Percentiles rank a stretch among this genome's conserved stretches.
phyloP scores from a whole-genome alignment of 2,888 invertebrate genomes.

The Mesoligia furuncula region DNA sequence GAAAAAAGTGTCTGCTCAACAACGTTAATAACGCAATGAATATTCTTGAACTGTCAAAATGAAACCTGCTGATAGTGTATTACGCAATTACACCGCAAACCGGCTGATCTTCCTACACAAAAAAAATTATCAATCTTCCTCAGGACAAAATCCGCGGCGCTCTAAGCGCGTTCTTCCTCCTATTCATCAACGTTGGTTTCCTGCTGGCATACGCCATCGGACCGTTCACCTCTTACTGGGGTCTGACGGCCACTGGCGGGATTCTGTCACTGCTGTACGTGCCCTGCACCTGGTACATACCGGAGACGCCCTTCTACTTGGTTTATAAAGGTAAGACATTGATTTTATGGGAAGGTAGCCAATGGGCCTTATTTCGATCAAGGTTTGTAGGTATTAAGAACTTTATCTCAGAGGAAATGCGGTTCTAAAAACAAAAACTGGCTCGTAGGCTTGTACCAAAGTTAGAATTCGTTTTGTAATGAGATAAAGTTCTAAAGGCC shows the following conservation, averaged over 20 bases:
- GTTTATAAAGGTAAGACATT: slow-evolving; percentile 89
- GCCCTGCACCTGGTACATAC: slow-evolving; percentile 92
- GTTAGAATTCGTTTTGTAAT: background rate
- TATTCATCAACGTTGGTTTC: slow-evolving; percentile 94
- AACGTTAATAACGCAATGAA: no score
- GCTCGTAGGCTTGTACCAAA: background rate
- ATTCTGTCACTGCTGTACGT: slow-evolving; percentile 92
- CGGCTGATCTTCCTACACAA: no score
- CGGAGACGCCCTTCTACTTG: slow-evolving; percentile 95
- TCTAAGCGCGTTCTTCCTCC: slow-evolving; percentile 94
- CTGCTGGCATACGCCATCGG: slow-evolving; percentile 94
- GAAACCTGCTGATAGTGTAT: no score
- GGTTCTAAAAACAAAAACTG: background rate
- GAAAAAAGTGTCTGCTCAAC: no score
- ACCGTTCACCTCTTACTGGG: slow-evolving; percentile 93
- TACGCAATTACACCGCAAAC: no score
- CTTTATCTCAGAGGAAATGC: background rate
- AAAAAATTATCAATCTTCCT: no score
- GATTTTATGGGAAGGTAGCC: no score
- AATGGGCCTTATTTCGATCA: no score
- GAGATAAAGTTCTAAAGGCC: no score
- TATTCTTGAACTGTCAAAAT: no score
- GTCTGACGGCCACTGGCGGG: slow-evolving; percentile 92
- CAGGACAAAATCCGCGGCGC: slow-evolving; percentile 94
- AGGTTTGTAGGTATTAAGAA: no score